These are phyloP conservation scores for Neodiprion lecontei DNA, from an alignment of 1,140 invertebrate species.

Conservation along the genomic window DNA sequence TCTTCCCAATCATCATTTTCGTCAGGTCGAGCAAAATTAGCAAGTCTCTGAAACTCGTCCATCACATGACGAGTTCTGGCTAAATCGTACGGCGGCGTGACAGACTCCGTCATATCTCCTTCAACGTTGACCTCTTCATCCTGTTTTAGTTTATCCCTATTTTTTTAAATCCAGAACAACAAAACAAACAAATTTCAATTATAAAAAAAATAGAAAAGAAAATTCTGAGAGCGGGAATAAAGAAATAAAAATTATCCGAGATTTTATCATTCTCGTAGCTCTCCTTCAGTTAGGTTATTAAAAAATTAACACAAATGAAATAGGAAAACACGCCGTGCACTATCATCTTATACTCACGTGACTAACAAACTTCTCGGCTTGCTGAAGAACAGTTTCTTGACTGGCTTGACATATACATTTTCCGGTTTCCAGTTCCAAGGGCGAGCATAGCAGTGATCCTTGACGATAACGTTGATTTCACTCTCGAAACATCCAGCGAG, in stretches of 20 bases:
- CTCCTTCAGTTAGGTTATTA: no score
- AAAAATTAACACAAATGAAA: conserved; percentile 1
- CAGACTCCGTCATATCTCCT: conserved; percentile 28
- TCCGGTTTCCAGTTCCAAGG: conserved; percentile 76
- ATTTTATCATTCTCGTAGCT: no score
- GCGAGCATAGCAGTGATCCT: conserved; percentile 75
- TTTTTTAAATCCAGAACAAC: conserved; percentile 12
- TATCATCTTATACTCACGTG: conserved; percentile 34
- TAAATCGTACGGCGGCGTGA: conserved; percentile 67
- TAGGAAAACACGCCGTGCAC: not conserved
- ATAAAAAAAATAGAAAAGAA: not conserved
- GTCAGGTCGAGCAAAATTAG: conserved; percentile 69
- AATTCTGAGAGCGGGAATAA: not conserved
- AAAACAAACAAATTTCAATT: conserved; percentile 11
- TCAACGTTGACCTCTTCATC: conserved; percentile 58
- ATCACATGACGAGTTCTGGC: conserved; percentile 69
- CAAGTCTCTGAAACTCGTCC: conserved; percentile 75
- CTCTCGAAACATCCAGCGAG: conserved; percentile 50
- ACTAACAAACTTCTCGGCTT: conserved; percentile 37
- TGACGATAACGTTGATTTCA: conserved; percentile 51
- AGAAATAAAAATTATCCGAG: not conserved
- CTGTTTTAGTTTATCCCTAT: conserved; percentile 20
- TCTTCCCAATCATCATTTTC: conserved; percentile 76
- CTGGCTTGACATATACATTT: conserved; percentile 69
- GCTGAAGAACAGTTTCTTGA: conserved; percentile 63